A percentile compares a stretch with the other conserved stretches of the same genome.
Evolutionary conservation across 2,888 invertebrate species (phyloP).

Genomic region (Diplolepis rosae): DNA sequence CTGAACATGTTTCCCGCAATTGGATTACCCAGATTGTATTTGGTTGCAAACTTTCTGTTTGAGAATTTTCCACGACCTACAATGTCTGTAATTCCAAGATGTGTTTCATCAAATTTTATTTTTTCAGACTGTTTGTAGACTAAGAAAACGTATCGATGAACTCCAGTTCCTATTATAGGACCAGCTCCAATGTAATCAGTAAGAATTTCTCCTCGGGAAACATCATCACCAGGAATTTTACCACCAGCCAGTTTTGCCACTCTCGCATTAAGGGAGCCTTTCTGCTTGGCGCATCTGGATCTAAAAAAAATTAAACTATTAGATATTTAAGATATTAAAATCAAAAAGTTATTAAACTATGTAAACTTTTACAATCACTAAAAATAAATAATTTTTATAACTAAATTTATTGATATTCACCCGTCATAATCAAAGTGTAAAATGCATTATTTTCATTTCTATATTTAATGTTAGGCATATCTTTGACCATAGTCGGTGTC

Average conservation of each 20-base stretch:
- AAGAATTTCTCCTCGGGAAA: constrained; percentile 83
- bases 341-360: too few species aligned
- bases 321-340: too few species aligned
- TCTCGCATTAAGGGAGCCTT: constrained; percentile 86
- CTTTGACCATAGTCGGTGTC: constrained; percentile 81
- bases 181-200: constrained; percentile 89
- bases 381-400: too few species aligned
- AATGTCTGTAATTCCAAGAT: constrained; percentile 75
- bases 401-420: constrained; percentile 61
- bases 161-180: constrained; percentile 84
- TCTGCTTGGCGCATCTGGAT: constrained; percentile 94
- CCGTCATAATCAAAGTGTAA: constrained; percentile 90
- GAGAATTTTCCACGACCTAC: constrained; percentile 79
- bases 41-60: constrained; percentile 84
- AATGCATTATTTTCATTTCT: constrained; percentile 76
- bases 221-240: constrained; percentile 87
- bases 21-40: constrained; percentile 87
- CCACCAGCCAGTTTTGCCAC: constrained; percentile 94
- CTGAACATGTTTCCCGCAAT: constrained; percentile 92
- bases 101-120: constrained; percentile 76
- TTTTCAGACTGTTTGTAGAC: constrained; percentile 82
- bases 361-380: neutral
- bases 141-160: constrained; percentile 87
- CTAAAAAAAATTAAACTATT: constrained; percentile 75
- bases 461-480: constrained; percentile 82